phyloP scores from a whole-genome alignment of 2,113 vertebrate species.

The Montifringilla adamsi region DNA sequence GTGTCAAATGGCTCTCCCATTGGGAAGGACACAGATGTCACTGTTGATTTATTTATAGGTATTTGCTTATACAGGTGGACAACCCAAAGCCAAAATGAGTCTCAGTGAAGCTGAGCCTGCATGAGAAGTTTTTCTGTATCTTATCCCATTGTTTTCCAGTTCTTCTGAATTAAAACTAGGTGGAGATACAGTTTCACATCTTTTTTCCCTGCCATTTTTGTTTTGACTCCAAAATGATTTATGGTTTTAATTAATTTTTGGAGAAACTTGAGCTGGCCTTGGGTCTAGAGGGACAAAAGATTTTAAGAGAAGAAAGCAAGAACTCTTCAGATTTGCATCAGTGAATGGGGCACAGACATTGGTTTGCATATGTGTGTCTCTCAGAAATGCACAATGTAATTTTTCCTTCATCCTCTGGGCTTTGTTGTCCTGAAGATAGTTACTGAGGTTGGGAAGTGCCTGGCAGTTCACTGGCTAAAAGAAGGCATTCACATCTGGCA shows the following conservation, averaged over 20 bases:
- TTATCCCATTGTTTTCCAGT: background rate
- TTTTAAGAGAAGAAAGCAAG: background rate
- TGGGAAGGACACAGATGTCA: background rate
- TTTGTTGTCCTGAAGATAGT: conserved; percentile 2
- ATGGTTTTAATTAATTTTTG: background rate
- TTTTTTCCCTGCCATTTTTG: background rate
- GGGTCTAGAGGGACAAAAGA: background rate
- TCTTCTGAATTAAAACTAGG: background rate
- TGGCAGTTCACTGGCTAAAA: conserved; percentile 11
- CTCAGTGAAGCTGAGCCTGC: background rate
- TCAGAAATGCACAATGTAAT: background rate
- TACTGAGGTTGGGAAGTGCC: background rate
- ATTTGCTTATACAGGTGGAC: background rate
- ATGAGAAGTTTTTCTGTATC: background rate
- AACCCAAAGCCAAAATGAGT: background rate
- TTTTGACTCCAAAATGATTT: background rate
- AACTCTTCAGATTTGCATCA: background rate
- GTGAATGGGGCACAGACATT: background rate
- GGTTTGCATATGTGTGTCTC: background rate
- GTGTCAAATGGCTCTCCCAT: background rate
- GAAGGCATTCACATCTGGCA: conserved; percentile 1
- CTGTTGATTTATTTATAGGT: background rate
- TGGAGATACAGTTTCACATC: background rate
- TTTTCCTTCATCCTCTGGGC: conserved; percentile 5
- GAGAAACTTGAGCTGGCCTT: background rate